These are phyloP conservation scores for Hypocryptadius cinnamomeus DNA, from an alignment of 2,113 vertebrate genomes.

Conservation along the genomic window DNA sequence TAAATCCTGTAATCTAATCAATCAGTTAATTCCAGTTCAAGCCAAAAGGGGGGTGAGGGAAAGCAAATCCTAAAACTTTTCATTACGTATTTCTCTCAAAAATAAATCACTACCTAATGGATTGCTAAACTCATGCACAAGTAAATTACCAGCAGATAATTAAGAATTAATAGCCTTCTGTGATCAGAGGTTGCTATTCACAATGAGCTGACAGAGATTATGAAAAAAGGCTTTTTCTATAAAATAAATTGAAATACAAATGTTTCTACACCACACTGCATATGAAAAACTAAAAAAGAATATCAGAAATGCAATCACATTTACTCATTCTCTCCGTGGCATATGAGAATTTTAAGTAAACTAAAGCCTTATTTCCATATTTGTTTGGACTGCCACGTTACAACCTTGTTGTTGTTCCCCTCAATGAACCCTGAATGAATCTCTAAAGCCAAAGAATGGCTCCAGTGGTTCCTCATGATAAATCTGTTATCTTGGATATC, in stretches of 20 bases:
- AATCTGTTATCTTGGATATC: neutral
- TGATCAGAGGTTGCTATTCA: slow-evolving; percentile 27
- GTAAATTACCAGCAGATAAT: slow-evolving; percentile 55
- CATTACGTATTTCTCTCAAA: slow-evolving; percentile 29
- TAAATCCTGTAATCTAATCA: slow-evolving; percentile 61
- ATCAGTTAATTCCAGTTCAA: slow-evolving; percentile 48
- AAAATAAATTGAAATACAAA: slow-evolving; percentile 44
- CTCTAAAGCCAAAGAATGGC: neutral
- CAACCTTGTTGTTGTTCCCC: neutral
- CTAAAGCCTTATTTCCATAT: neutral
- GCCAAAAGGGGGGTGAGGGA: neutral
- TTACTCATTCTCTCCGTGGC: neutral
- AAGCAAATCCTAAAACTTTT: slow-evolving; percentile 28
- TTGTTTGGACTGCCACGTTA: neutral
- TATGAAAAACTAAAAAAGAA: slow-evolving; percentile 7
- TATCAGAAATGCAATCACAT: neutral
- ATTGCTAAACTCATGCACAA: slow-evolving; percentile 26
- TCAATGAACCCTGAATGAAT: neutral
- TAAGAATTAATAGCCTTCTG: slow-evolving; percentile 46
- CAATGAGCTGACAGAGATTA: slow-evolving; percentile 12
- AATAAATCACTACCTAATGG: slow-evolving; percentile 42
- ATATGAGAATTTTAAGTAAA: neutral
- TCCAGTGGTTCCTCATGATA: neutral
- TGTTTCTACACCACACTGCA: neutral
- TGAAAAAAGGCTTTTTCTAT: neutral